Conservation (phyloP, 2,113 vertebrate species). For the Cyprinus carpio region DNA sequence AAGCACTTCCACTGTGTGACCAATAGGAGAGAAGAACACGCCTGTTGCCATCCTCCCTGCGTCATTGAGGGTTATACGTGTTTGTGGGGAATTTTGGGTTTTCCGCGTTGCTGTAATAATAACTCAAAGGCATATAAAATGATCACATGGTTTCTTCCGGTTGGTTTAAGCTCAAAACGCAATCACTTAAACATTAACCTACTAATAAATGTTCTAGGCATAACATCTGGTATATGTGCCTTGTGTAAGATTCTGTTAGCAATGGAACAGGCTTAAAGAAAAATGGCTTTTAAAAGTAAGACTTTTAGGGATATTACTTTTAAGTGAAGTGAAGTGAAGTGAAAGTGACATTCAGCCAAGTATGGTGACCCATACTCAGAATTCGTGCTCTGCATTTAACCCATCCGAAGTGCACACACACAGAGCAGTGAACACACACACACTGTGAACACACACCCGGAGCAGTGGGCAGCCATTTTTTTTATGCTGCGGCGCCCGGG, state of each 20-base stretch:
- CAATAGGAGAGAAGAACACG: conserved; percentile 62
- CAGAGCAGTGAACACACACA: no score
- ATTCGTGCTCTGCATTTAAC: no score
- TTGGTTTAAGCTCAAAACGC: neutral
- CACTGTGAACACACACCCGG: no score
- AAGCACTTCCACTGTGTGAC: conserved; percentile 21
- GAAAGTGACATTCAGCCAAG: no score
- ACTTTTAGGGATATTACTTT: neutral
- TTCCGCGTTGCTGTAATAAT: conserved; percentile 34
- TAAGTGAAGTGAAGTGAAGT: no score
- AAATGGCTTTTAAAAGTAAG: neutral
- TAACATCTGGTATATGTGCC: no score
- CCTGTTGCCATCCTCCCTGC: conserved; percentile 69
- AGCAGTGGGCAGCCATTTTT: no score
- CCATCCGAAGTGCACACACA: no score
- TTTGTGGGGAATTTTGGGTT: conserved; percentile 20
- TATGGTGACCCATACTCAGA: no score
- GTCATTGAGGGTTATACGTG: conserved; percentile 21
- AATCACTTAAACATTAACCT: neutral
- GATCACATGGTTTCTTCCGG: conserved; percentile 14
- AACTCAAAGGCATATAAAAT: neutral
- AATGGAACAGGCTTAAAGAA: neutral
- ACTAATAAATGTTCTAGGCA: neutral
- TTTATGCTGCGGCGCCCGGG: no score
- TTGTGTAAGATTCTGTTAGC: neutral